A percentile compares a stretch with the other conserved stretches of the same genome.
Conservation (phyloP, 37 sponge, comb jelly and placozoan species). For the Beroe ovata region DNA sequence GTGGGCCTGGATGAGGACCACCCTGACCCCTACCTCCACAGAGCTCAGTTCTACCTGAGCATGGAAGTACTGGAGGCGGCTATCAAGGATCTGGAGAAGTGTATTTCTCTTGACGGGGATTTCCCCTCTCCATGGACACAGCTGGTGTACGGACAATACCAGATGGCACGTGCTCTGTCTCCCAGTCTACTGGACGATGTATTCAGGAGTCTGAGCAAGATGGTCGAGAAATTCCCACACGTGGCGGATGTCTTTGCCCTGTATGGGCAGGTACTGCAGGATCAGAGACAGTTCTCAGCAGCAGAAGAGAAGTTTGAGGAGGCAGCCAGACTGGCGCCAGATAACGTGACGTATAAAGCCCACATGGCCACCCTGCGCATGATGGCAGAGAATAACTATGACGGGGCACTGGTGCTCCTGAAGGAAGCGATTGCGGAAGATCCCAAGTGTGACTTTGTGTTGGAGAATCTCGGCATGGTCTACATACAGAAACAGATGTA, state of each 20-base stretch:
- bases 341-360: slow-evolving; percentile 57
- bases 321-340: slow-evolving; percentile 27
- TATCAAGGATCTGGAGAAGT: slow-evolving; percentile 33
- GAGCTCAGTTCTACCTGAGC: slow-evolving; percentile 54
- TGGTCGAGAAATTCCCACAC: slow-evolving; percentile 16
- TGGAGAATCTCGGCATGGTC: slow-evolving; percentile 61
- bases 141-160: slow-evolving; percentile 65
- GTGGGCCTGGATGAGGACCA: slow-evolving; percentile 48
- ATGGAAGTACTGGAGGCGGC: not conserved
- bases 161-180: slow-evolving; percentile 24
- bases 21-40: slow-evolving; percentile 61
- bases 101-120: not conserved
- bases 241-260: slow-evolving; percentile 61
- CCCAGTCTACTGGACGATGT: slow-evolving; percentile 52
- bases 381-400: slow-evolving; percentile 65
- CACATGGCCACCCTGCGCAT: slow-evolving; percentile 32
- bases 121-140: slow-evolving; percentile 60
- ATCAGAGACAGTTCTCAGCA: slow-evolving; percentile 27
- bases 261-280: slow-evolving; percentile 63
- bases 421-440: slow-evolving; percentile 35
- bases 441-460: slow-evolving; percentile 58
- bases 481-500: slow-evolving; percentile 63
- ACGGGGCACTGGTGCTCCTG: slow-evolving; percentile 28
- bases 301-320: slow-evolving; percentile 57
- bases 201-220: slow-evolving; percentile 39